Evolutionary conservation across 2,113 vertebrate species (phyloP), one percentile per base, ranked within the genome.

Genomic region (Ascaphus truei): DNA sequence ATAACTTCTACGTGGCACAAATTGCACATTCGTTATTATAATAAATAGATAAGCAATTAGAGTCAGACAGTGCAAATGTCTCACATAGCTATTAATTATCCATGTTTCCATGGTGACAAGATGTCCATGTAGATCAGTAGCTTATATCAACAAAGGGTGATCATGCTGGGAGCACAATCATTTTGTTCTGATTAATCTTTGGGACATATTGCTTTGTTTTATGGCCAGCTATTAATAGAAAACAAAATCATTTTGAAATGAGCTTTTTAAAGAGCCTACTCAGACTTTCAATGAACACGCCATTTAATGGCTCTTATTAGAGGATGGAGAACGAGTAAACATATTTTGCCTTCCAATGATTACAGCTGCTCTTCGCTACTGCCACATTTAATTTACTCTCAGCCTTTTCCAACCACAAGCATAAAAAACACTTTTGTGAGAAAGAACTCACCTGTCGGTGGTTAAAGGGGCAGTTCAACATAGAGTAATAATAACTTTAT

Each of bases 51-150:
- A 31, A 33, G 52, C 20, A 67, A 56, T 56, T 56, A 68, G n/a
- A n/a, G n/a, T n/a, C n/a, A n/a, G 64, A 57, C 29, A 58, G 53
- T 47, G 27, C 18, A 25, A 31, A 43, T 68, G 65, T 58, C 52
- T 58, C 65, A 68, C 39, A 27, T 68, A 68, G 34, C 51, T 57
- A 68, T 58, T 57, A 68, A 68, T 68, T 58, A 68, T 68, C 53
- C 53, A 58, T 58, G 52, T 47, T 39, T 47, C 52, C 52, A 57
- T 47, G 30, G 53, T 36, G 53, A 58, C 20, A 23, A 29, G 29
- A 47, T 34, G 23, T 58, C 53, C 65, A 34, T n/a, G 16, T 45
- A 56, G 39, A 57, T 67, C 33, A 11, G 31, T 36, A 55, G 12
- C 52, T 34, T 47, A 16, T 25, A 16, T 29, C 20, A 41, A 29